These are phyloP conservation scores for Palloptera scutellata DNA, from an alignment of 2,888 invertebrate species.

Conservation along the genomic window DNA sequence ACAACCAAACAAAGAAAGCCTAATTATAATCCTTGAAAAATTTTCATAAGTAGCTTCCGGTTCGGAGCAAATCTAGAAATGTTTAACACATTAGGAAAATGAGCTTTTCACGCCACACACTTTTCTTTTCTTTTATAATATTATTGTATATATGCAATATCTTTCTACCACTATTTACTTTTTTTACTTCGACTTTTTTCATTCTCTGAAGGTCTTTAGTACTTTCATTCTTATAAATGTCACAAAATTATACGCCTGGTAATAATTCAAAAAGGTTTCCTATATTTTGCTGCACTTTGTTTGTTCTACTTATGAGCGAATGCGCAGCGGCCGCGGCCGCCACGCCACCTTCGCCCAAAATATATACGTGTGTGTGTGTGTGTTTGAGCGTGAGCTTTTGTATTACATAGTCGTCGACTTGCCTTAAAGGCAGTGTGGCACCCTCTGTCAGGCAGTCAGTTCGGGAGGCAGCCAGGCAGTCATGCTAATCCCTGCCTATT, in stretches of 20 bases:
- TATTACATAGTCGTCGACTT: too few species aligned
- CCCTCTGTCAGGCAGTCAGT: too few species aligned
- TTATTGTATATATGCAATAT: not conserved
- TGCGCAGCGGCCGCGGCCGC: too few species aligned
- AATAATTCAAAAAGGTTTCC: slow-evolving; percentile 16
- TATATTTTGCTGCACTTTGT: not conserved
- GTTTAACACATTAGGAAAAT: not conserved
- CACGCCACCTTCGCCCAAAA: too few species aligned
- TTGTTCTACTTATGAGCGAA: too few species aligned
- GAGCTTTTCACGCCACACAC: not conserved
- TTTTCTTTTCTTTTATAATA: not conserved
- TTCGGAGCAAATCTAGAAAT: not conserved
- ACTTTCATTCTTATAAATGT: slow-evolving; percentile 50
- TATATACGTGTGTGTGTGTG: too few species aligned
- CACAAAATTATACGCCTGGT: slow-evolving; percentile 42
- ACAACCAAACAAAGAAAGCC: slow-evolving; percentile 23
- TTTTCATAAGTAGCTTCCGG: not conserved
- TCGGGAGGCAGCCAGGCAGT: too few species aligned
- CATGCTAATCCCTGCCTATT: too few species aligned
- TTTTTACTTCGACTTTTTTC: not conserved
- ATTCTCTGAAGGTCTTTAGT: not conserved
- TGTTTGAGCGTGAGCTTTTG: not conserved
- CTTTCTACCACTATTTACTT: not conserved
- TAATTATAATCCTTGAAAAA: slow-evolving; percentile 40
- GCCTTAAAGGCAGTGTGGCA: too few species aligned